These are phyloP conservation scores for Eupeodes luniger DNA, from an alignment of 2,888 invertebrate species.

Conservation along the genomic window DNA sequence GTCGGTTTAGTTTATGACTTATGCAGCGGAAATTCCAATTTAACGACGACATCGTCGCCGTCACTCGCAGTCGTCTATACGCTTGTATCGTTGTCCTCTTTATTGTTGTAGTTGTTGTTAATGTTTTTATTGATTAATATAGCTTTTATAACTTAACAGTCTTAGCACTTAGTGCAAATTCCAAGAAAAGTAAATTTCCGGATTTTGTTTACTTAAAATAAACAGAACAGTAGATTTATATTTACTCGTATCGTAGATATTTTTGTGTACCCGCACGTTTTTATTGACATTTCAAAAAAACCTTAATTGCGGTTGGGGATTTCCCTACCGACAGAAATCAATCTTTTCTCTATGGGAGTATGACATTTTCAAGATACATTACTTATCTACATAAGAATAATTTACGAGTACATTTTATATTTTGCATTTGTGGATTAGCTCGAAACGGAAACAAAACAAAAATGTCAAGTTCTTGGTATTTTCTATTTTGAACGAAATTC, in stretches of 20 bases:
- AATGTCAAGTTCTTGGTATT: not conserved
- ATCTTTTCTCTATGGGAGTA: not conserved
- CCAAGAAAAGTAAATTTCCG: constrained; percentile 54
- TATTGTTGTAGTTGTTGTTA: not conserved
- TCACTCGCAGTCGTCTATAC: not conserved
- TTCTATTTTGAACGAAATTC: not conserved
- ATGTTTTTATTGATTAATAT: constrained; percentile 15
- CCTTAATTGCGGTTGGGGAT: constrained; percentile 54
- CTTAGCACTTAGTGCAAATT: constrained; percentile 32
- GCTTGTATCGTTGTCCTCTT: too few relatives aligned
- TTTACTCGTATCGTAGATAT: not conserved
- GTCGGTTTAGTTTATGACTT: constrained; percentile 27
- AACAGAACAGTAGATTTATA: not conserved
- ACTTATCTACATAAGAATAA: too few relatives aligned
- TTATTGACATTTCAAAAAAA: constrained; percentile 18
- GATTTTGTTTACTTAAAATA: constrained; percentile 44
- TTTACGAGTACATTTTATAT: too few relatives aligned
- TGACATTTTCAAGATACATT: not conserved
- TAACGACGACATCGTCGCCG: not conserved
- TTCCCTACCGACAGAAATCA: constrained; percentile 23
- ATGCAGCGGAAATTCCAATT: constrained; percentile 63
- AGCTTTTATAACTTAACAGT: constrained; percentile 32
- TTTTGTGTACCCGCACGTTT: not conserved
- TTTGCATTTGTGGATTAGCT: too few relatives aligned
- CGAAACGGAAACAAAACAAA: not conserved